Conservation (phyloP, 2,888 invertebrate genomes). For the Morpho achilles region DNA sequence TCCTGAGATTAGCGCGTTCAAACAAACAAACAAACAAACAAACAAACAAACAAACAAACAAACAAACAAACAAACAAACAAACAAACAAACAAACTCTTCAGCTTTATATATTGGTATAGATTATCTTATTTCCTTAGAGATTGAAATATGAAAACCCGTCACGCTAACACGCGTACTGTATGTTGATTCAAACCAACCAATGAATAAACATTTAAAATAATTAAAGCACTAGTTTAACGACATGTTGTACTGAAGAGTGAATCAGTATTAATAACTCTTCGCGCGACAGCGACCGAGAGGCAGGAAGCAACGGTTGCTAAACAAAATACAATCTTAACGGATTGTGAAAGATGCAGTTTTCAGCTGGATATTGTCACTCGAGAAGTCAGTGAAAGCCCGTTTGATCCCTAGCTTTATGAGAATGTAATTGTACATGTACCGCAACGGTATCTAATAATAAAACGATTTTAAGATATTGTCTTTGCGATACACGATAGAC, state of each 20-base stretch:
- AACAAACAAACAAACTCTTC: too few relatives aligned
- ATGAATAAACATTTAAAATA: conserved; percentile 14
- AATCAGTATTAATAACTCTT: conserved; percentile 66
- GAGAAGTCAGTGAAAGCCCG: conserved; percentile 71
- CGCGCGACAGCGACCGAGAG: conserved; percentile 51
- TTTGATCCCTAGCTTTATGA: conserved; percentile 65
- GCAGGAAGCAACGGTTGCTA: conserved; percentile 39
- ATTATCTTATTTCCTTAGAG: too few relatives aligned
- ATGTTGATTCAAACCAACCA: conserved; percentile 15
- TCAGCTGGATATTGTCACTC: conserved; percentile 34
- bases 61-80: too few relatives aligned
- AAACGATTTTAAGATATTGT: too few relatives aligned
- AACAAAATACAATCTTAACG: conserved; percentile 50
- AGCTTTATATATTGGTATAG: too few relatives aligned
- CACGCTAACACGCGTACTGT: background rate
- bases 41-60: too few relatives aligned
- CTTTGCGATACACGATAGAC: too few relatives aligned
- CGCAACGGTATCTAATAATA: conserved; percentile 48
- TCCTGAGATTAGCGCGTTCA: too few relatives aligned
- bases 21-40: too few relatives aligned
- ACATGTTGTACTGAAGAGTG: conserved; percentile 43
- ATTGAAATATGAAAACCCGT: too few relatives aligned
- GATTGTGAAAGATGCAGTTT: conserved; percentile 43
- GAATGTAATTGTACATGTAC: conserved; percentile 63
- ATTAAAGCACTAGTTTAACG: conserved; percentile 18